Evolutionary conservation across 2,888 invertebrate species (phyloP).

Genomic region (Magallana nippona): DNA sequence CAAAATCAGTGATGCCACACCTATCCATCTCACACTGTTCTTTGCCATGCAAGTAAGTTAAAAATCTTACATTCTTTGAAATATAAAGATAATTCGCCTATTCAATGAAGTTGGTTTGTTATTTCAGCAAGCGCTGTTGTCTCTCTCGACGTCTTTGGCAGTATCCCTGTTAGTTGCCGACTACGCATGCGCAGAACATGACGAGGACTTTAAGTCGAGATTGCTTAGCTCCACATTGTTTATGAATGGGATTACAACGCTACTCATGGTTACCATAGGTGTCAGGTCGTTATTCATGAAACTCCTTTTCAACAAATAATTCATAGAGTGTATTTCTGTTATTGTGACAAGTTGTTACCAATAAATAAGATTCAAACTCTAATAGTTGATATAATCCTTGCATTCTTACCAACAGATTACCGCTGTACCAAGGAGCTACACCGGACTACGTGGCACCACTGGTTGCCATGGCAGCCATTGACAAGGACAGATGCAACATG

Average conservation of each 20-base stretch:
- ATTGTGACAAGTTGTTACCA: too few relatives aligned
- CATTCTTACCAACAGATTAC: constrained; percentile 57
- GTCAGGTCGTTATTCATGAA: constrained; percentile 53
- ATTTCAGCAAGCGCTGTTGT: constrained; percentile 42
- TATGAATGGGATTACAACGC: constrained; percentile 65
- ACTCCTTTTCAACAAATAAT: too few relatives aligned
- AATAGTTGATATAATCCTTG: too few relatives aligned
- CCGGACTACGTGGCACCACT: constrained; percentile 68
- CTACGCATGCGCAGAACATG: constrained; percentile 63
- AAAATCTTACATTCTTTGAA: neutral
- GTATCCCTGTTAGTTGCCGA: constrained; percentile 64
- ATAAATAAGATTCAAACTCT: too few relatives aligned
- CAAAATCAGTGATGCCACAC: constrained; percentile 55
- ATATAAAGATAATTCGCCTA: neutral
- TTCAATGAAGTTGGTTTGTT: neutral
- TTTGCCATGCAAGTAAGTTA: constrained; percentile 57
- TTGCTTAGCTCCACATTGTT: constrained; percentile 50
- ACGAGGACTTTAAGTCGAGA: constrained; percentile 62
- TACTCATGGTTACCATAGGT: constrained; percentile 66
- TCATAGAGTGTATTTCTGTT: constrained; percentile 13
- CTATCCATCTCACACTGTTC: constrained; percentile 49
- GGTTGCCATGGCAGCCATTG: constrained; percentile 59
- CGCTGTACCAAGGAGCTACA: constrained; percentile 67
- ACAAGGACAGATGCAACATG: constrained; percentile 58
- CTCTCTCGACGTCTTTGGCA: constrained; percentile 60